Evolutionary conservation across 2,797 vertebrate genomes (phyloP).

Genomic region (Craterocephalus amniculus): DNA sequence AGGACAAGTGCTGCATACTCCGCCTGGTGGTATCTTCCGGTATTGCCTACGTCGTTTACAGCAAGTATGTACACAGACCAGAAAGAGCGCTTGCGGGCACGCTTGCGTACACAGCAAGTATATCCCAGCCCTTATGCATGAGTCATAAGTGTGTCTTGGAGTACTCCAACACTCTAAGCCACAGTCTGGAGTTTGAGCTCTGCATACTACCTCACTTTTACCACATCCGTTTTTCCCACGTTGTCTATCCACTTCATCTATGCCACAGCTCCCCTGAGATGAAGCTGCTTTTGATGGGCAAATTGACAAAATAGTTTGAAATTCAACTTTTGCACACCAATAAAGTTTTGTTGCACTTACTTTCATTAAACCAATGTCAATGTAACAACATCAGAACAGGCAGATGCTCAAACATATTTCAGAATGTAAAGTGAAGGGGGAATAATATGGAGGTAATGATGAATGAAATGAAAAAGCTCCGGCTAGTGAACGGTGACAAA

Average conservation of each 20-base stretch:
- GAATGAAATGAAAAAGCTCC: constrained; percentile 6
- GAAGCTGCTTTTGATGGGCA: not conserved
- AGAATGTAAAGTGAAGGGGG: not conserved
- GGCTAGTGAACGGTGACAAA: constrained; percentile 1
- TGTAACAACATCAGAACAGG: not conserved
- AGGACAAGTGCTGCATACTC: no score
- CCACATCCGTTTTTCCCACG: not conserved
- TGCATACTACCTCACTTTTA: not conserved
- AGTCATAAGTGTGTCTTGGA: no score
- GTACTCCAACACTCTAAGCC: no score
- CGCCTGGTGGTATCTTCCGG: no score
- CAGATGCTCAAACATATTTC: not conserved
- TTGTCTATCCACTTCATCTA: not conserved
- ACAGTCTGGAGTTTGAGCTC: not conserved
- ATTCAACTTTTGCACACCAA: not conserved
- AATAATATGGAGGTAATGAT: constrained; percentile 12
- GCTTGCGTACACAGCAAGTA: no score
- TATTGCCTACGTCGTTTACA: no score
- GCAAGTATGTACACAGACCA: no score
- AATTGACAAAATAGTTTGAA: not conserved
- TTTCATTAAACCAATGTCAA: not conserved
- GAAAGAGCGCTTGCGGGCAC: no score
- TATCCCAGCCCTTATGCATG: no score
- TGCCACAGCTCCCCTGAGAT: not conserved
- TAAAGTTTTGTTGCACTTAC: not conserved